phyloP scores from a whole-genome alignment of 2,888 invertebrate species.

The Chironomus tentans region DNA sequence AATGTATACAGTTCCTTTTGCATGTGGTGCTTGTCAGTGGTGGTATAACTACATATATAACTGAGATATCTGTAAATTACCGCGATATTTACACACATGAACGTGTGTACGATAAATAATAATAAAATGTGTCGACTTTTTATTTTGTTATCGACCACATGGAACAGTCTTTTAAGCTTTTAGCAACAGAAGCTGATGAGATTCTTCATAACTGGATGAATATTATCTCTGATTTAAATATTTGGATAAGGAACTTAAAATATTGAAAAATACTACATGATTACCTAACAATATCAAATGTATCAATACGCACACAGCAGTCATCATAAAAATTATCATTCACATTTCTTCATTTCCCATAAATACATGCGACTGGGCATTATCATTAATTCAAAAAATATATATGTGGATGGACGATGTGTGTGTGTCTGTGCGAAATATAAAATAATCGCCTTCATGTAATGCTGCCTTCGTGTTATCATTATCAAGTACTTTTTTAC shows the following conservation, averaged over 20 bases:
- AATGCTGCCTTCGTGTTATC: no score
- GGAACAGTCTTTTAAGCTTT: neutral
- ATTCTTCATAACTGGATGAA: neutral
- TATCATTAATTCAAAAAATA: no score
- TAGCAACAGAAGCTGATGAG: neutral
- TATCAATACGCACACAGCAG: neutral
- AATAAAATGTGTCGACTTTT: no score
- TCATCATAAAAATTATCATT: neutral
- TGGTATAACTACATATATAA: neutral
- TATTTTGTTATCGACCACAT: neutral
- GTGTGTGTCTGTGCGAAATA: no score
- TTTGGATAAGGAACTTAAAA: neutral
- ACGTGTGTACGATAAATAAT: no score
- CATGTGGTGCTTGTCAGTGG: constrained; percentile 3
- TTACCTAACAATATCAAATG: neutral
- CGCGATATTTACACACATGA: neutral
- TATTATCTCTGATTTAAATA: neutral
- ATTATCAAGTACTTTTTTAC: no score
- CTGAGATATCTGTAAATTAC: neutral
- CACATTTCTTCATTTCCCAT: neutral
- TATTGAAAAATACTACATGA: neutral
- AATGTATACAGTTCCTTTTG: neutral
- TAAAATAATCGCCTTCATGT: no score
- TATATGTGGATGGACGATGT: no score
- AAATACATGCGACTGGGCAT: neutral